Base-by-base conservation (phyloP, 64 coral and sea anemone species). In the Actinia tenebrosa region DNA sequence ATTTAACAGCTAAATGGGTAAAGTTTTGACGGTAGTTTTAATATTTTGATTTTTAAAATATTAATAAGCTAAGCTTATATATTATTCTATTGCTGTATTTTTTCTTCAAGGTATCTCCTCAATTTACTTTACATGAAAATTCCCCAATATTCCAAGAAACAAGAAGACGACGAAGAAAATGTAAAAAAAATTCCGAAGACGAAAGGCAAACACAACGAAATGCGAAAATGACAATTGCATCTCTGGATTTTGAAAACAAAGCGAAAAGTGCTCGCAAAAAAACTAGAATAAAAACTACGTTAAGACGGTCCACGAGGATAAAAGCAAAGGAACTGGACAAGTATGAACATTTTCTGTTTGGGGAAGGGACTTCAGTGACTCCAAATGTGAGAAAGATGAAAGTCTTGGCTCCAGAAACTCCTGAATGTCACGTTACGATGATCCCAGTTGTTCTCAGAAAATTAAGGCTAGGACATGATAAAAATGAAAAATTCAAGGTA, bases 1-100 rank as follows among this genome's bases (percentile, higher is more conserved):
- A 96, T 58, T 45, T 90, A 16, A 82, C 91, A 17, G 71, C 69
- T 23, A 96, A 96, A 88, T 96, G 94, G 94, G 94, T 96, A 92
- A 80, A 50, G 47, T 50, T 45, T 53, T 52, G 9, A 53, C 2
- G 10, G n/a, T 87, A 13, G 17, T 72, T 17, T 9, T 44, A 11
- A 87, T n/a, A 4, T 9, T 44, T 52, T 53, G 0, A 37, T 37
- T 37, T 37, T 37, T 37, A 37, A 37, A 37, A 37, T 37, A 37
- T 37, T 37, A 37, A 37, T 37, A 37, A 37, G 30, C 30, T 37
- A 37, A 37, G 30, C 30, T 37, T 37, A 37, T 37, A 18, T 80
- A 83, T 13, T 17, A 84, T 54, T 53, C 47, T 27, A 44, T 81
- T 61, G 0, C 25, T 71, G 16, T 56, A 44, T 71, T 46, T 20